Evolutionary conservation across 2,113 vertebrate species (phyloP), one percentile per base, ranked within the genome.

Genomic region (Bufo bufo): DNA sequence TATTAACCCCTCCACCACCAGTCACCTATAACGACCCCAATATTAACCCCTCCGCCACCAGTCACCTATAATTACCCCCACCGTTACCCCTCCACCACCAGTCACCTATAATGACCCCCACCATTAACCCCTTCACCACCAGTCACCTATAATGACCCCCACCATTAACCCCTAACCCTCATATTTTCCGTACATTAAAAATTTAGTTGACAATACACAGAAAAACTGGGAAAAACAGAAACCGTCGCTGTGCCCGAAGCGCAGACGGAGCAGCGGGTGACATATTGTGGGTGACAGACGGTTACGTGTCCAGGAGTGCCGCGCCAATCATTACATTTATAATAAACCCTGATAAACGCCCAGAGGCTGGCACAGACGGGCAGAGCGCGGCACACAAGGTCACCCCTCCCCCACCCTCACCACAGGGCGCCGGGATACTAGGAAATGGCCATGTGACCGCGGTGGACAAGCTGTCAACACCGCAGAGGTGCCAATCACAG

Each of bases 201-300:
- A 20, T 63, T 19, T 61, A 61, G 1, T 63, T 63, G 0, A 63
- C 4, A 20, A 3, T 58, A 33, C 13, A 4, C 9, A 75, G 47
- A 16, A 33, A 4, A 75, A 52, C 52, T 52, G 20, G 6, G 47
- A 75, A 75, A 75, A 75, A 47, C 9, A 75, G 16, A 45, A 47
- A 33, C 9, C 1, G 9, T 10, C 1, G 8, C 8, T 58, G 7
- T 11, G 19, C 16, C 33, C 16, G 19, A 4, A 63, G 84, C 23
- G 23, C 7, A 45, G 65, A 66, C 82, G 69, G 45, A 66, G 69
- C 59, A 23, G 85, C 87, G 91, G 87, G 93, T 93, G 91, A 93
- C 84, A 91, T 87, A 92, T 89, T 85, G 61, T 84, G 85, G 56
- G 81, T 85, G 72, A 82, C 87, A 88, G 72, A 52, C 52, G 56